Evolutionary conservation across 2,797 vertebrate genomes (phyloP), one percentile per base, ranked within the genome.

Genomic region (Micropoecilia bifurca): DNA sequence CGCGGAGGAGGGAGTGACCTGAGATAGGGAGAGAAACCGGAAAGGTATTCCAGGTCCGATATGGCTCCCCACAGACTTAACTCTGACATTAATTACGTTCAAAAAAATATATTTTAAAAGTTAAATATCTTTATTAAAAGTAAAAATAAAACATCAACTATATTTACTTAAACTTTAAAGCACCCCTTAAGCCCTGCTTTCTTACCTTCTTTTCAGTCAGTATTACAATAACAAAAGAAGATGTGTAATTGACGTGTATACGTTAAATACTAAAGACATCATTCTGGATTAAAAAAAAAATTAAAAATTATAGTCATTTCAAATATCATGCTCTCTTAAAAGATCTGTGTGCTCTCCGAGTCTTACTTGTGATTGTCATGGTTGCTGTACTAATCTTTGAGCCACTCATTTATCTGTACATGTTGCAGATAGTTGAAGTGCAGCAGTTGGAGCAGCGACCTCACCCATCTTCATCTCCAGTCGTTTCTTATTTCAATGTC

Each of bases 11-110:
- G 90, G 86, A 88, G 91, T 86, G 90, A 91, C 89, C 90, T 75
- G 89, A 59, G 69, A 46, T 30, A 57, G 46, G 33, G 79, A 77
- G 33, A 74, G 25, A 92, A 92, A 95, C 94, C 95, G 95, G 95
- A 96, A 96, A 95, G 89, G 88, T 92, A 80, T 78, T 77, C 47
- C 79, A 55, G 57, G 55, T 75, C 80, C 71, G 68, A 76, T n/a
- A 80, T 14, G 72, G 46, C 76, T 55, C 47, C 66, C 36, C 61
- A 69, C 25, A 18, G 36, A 71, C 41, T 25, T 0, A 33, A 63
- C 50, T 73, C 14, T 69, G 13, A 69, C 69, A 28, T n/a, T 4
- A 1, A 16, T 5, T 10, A 8, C 7, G 22, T n/a, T 4, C 30
- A 6, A 46, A 2, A 20, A 41, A 9, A 55, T 7, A 3, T 33